Percentiles rank a stretch among this genome's conserved stretches.
Evolutionary conservation across 2,888 invertebrate species (phyloP).

Genomic region (Helleia helle): DNA sequence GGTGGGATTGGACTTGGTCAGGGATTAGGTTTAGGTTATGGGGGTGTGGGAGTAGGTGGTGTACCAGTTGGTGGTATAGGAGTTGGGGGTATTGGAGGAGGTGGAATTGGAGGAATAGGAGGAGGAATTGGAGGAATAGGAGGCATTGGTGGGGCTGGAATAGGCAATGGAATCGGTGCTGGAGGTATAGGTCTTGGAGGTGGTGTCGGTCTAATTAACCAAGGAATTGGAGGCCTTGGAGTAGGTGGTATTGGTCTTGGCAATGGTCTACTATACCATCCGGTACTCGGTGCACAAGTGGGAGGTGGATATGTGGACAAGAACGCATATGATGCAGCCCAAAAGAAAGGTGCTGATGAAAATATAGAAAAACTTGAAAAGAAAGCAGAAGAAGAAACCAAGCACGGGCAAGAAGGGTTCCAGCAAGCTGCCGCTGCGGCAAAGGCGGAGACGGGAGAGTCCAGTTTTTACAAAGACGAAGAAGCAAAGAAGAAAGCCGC

Average conservation of each 20-base stretch:
- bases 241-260: conserved; percentile 39
- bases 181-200: conserved; percentile 31
- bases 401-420: conserved; percentile 73
- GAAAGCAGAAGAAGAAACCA: conserved; percentile 68
- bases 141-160: conserved; percentile 29
- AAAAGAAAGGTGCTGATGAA: conserved; percentile 72
- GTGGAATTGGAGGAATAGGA: conserved; percentile 24
- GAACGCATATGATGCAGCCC: conserved; percentile 70
- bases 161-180: conserved; percentile 29
- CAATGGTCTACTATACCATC: conserved; percentile 52
- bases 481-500: conserved; percentile 74
- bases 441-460: conserved; percentile 69
- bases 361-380: conserved; percentile 70
- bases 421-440: conserved; percentile 70
- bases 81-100: conserved; percentile 17
- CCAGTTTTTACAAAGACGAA: conserved; percentile 67
- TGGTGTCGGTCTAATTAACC: conserved; percentile 42
- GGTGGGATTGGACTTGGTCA: conserved; percentile 29
- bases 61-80: conserved; percentile 25
- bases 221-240: conserved; percentile 45
- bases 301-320: conserved; percentile 69
- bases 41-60: conserved; percentile 23
- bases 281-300: conserved; percentile 49
- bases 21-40: conserved; percentile 1
- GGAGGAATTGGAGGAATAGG: conserved; percentile 24